These are phyloP conservation scores for Euschistus heros DNA, from an alignment of 1,140 invertebrate genomes.

Conservation along the genomic window DNA sequence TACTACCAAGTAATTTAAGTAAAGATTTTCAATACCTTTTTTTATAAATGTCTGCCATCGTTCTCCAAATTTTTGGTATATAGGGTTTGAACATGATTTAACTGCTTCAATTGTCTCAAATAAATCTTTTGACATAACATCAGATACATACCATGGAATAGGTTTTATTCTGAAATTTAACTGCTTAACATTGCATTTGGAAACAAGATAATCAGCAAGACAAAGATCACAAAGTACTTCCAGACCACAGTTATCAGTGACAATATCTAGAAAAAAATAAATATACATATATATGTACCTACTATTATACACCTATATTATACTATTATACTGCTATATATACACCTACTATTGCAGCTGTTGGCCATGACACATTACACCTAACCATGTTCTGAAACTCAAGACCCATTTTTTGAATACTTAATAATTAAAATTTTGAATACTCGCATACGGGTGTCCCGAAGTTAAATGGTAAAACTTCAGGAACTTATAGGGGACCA, in stretches of 20 bases:
- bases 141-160: conserved; percentile 95
- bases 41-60: conserved; percentile 39
- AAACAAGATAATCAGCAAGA: conserved; percentile 67
- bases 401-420: too few species aligned
- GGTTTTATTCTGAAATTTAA: conserved; percentile 79
- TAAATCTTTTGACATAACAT: conserved; percentile 69
- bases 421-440: too few species aligned
- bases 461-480: too few species aligned
- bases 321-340: too few species aligned
- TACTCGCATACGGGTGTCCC: too few species aligned
- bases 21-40: conserved; percentile 3
- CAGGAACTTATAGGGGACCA: too few species aligned
- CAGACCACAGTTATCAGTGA: conserved; percentile 90
- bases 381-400: too few species aligned
- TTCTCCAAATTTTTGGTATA: conserved; percentile 38
- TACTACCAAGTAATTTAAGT: too few species aligned
- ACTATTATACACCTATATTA: too few species aligned
- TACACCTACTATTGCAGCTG: too few species aligned
- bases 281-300: too few species aligned
- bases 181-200: conserved; percentile 50
- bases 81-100: conserved; percentile 33
- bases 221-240: conserved; percentile 87
- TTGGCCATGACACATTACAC: too few species aligned
- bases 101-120: conserved; percentile 50
- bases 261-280: conserved; percentile 49